Evolutionary conservation across 53 echinoderm and acorn worm species (phyloP), one percentile per base, ranked within the genome.

Genomic region (Apostichopus leukothele): DNA sequence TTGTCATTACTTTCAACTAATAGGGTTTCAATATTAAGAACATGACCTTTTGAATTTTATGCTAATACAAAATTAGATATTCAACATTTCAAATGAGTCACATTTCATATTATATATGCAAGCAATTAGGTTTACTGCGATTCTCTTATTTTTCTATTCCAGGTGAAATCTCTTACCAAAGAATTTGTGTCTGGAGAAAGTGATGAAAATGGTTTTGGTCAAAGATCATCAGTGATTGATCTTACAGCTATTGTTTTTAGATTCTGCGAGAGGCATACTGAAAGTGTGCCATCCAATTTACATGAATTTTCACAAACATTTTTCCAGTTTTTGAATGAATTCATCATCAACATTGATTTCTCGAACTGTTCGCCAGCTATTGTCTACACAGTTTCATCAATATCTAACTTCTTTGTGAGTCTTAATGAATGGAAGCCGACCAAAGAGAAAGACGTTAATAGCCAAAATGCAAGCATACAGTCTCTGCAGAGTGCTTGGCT

Each of bases 231-330:
- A 55, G 12, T 80, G 22, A 81, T 59, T 21, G 81, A 59, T 18
- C 54, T 81, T 55, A 57, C 81, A 8, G n/a, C 81, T 22, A 57
- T 81, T 22, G 19, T 81, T 16, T 6, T 81, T 54, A 81, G 81
- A 59, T 81, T 54, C 60, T 59, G 81, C 55, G 54, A 54, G 13
- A 81, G 59, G 23, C 57, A 55, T 59, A n/a, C n/a, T 54, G 81
- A 81, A 8, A 54, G 16, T 4, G 16, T 54, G 7, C 81, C 81
- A 18, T 81, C 81, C 54, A 81, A 81, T 9, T 81, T 81, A 20
- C 22, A 11, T 5, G 81, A 18, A n/a, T 81, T 21, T 5, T 57
- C 81, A 20, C 54, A 6, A 5, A 22, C 9, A 5, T 57, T 81
- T 9, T 59, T 20, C 12, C n/a, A 54, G 81, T 53, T 59, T 57